Evolutionary conservation across 2,888 invertebrate species (phyloP).

Genomic region (Heliconius hortense): DNA sequence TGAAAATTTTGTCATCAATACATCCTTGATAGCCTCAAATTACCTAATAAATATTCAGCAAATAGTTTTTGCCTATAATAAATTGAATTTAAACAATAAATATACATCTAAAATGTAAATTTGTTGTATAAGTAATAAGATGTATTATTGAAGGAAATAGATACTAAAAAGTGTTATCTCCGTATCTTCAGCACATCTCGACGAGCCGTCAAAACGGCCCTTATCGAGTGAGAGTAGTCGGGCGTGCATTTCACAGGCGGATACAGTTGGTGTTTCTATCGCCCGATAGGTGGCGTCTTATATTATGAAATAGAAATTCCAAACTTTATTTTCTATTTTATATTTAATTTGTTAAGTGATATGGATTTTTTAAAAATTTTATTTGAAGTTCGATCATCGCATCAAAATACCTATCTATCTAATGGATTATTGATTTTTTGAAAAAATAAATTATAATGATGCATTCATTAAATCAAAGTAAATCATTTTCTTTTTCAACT

Average conservation of each 20-base stretch:
- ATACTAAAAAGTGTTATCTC: conserved; percentile 48
- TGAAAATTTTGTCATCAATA: background rate
- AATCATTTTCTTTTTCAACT: too few species aligned
- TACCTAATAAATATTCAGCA: conserved; percentile 9
- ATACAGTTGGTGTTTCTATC: conserved; percentile 59
- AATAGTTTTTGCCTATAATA: background rate
- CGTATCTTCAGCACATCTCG: conserved; percentile 56
- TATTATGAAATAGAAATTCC: conserved; percentile 30
- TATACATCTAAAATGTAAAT: conserved; percentile 5
- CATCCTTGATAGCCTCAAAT: background rate
- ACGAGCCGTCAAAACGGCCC: conserved; percentile 55
- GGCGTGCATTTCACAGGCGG: conserved; percentile 50
- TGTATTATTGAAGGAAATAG: conserved; percentile 34
- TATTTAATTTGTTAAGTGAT: too few species aligned
- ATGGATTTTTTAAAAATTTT: too few species aligned
- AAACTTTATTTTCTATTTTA: background rate
- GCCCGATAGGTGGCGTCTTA: conserved; percentile 68
- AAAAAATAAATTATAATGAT: too few species aligned
- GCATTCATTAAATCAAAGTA: too few species aligned
- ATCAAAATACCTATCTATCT: too few species aligned
- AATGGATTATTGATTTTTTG: too few species aligned
- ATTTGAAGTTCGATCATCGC: too few species aligned
- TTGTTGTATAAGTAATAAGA: background rate
- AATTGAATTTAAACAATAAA: background rate
- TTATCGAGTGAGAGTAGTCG: conserved; percentile 54